Percentiles rank a stretch among this genome's conserved stretches.
Conservation (phyloP, 2,888 invertebrate genomes). For the Hypomecis punctinalis region DNA sequence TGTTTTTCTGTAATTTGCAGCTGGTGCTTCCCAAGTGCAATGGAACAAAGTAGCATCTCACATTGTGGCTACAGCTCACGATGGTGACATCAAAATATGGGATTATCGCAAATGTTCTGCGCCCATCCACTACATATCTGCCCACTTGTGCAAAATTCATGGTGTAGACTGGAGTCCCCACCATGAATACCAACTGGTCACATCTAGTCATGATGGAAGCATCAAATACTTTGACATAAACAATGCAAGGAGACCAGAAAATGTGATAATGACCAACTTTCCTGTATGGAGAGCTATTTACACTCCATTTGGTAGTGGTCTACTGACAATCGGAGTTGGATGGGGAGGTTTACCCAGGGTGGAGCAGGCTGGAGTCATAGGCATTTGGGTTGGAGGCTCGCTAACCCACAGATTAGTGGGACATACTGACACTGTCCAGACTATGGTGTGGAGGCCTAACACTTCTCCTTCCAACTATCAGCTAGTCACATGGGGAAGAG, state of each 20-base stretch:
- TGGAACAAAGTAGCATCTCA: conserved; percentile 95
- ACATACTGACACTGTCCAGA: conserved; percentile 96
- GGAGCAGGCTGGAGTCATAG: conserved; percentile 88
- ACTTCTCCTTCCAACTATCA: conserved; percentile 89
- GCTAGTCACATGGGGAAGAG: conserved; percentile 97
- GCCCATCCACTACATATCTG: conserved; percentile 96
- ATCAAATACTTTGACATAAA: conserved; percentile 97
- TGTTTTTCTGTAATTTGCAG: conserved; percentile 70
- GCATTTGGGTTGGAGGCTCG: conserved; percentile 83
- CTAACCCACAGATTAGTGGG: conserved; percentile 97
- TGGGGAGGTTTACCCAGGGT: conserved; percentile 91
- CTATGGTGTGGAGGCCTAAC: conserved; percentile 96
- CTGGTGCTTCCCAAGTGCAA: conserved; percentile 96
- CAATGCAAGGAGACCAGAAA: conserved; percentile 93
- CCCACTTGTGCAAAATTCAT: conserved; percentile 94
- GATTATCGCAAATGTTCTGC: conserved; percentile 95
- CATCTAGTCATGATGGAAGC: conserved; percentile 97
- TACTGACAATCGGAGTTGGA: conserved; percentile 96
- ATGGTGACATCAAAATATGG: conserved; percentile 98
- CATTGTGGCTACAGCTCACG: conserved; percentile 96
- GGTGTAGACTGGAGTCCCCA: conserved; percentile 97
- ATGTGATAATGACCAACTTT: conserved; percentile 92
- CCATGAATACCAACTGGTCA: conserved; percentile 93
- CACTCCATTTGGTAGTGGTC: conserved; percentile 96
- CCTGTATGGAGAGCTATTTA: conserved; percentile 97